phyloP scores from a whole-genome alignment of 2,113 vertebrate genomes.

The Ivindomyrus marchei region DNA sequence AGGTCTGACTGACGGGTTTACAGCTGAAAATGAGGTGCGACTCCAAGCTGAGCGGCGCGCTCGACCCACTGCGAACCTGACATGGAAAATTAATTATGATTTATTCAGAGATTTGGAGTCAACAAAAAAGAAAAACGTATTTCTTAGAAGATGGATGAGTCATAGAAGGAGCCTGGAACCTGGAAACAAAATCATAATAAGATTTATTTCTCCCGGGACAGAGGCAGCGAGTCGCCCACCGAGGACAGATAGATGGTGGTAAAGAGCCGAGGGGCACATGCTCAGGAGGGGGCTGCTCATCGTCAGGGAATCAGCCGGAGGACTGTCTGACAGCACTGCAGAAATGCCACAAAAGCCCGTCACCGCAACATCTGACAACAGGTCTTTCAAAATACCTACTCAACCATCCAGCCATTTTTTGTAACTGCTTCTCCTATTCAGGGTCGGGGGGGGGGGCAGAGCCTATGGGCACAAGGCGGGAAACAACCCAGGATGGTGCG shows the following conservation, averaged over 20 bases:
- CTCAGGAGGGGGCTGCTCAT: neutral
- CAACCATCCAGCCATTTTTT: neutral
- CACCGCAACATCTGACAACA: neutral
- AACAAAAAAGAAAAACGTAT: neutral
- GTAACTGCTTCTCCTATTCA: neutral
- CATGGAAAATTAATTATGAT: neutral
- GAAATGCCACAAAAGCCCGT: neutral
- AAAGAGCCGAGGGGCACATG: neutral
- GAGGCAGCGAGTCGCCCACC: neutral
- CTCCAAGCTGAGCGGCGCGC: neutral
- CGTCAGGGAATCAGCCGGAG: neutral
- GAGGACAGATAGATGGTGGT: neutral
- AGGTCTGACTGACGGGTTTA: neutral
- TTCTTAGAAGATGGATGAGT: neutral
- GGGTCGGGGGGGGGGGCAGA: no score
- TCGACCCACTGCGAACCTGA: neutral
- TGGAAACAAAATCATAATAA: neutral
- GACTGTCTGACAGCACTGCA: neutral
- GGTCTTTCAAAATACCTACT: no score
- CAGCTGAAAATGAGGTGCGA: neutral
- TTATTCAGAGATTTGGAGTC: neutral
- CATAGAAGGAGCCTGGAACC: neutral
- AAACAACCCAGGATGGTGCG: neutral
- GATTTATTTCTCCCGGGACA: neutral
- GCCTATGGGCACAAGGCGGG: no score